These are phyloP conservation scores for Pelmatolapia mariae DNA, from an alignment of 2,113 vertebrate species.

Conservation along the genomic window DNA sequence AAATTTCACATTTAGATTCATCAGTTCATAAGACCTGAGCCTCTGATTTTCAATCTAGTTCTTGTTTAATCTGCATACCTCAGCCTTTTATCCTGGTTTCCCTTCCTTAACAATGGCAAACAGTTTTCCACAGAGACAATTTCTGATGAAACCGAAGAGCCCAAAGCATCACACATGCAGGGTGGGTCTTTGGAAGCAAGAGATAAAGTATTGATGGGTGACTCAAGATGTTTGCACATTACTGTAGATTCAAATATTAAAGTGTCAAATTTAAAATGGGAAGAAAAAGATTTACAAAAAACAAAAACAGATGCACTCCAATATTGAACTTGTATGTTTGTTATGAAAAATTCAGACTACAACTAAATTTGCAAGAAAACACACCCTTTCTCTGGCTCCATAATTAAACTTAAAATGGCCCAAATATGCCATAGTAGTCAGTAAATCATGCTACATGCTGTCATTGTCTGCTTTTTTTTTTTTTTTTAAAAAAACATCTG, in stretches of 20 bases:
- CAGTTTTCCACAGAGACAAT: not conserved
- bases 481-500: not conserved
- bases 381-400: not conserved
- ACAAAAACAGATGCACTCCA: not conserved
- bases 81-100: not conserved
- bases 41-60: not conserved
- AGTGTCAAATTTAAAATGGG: not conserved
- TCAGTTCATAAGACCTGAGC: not conserved
- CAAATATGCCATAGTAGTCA: not conserved
- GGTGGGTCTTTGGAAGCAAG: not conserved
- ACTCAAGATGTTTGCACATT: not conserved
- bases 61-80: not conserved
- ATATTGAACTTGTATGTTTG: not conserved
- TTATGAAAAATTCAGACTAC: not conserved
- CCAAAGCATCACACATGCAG: not conserved
- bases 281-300: not conserved
- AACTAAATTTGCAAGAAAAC: not conserved
- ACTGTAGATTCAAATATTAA: not conserved
- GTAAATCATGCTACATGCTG: not conserved
- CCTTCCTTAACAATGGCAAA: not conserved
- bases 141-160: not conserved
- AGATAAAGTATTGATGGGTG: not conserved
- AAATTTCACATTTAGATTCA: not conserved
- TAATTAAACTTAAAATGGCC: not conserved
- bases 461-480: not conserved